Percentiles rank a stretch among this genome's conserved stretches.
Conservation (phyloP, 2,113 vertebrate species). For the Sterrhoptilus dennistouni region DNA sequence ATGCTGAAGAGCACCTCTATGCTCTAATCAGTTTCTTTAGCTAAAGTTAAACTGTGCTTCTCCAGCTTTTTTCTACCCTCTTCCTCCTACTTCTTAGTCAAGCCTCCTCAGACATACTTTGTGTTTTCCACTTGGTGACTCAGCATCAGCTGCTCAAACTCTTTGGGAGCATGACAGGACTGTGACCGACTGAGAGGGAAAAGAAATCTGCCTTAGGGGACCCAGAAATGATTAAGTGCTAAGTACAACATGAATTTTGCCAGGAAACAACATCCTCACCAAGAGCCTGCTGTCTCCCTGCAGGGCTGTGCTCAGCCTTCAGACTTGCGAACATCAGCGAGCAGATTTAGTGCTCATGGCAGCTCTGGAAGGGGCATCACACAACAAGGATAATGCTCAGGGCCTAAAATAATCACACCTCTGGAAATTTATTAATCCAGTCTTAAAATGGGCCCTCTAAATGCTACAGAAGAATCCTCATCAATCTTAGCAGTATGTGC, state of each 20-base stretch:
- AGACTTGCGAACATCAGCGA: background rate
- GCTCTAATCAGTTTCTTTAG: background rate
- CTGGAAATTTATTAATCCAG: background rate
- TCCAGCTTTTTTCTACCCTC: background rate
- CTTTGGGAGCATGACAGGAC: background rate
- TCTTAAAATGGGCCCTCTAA: background rate
- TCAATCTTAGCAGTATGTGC: background rate
- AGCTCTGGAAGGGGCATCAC: background rate
- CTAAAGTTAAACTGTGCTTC: background rate
- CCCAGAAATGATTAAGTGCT: background rate
- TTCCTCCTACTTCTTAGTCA: background rate
- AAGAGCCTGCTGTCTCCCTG: background rate
- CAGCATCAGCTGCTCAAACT: slow-evolving; percentile 23
- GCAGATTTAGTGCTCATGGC: background rate
- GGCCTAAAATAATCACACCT: background rate
- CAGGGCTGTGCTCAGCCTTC: background rate
- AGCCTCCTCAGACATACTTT: background rate
- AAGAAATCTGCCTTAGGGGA: background rate
- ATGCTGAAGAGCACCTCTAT: background rate
- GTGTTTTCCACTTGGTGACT: slow-evolving; percentile 8
- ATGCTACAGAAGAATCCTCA: background rate
- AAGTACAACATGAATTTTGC: background rate
- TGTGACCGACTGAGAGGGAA: background rate
- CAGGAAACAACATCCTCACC: background rate
- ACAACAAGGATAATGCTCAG: background rate